These are phyloP conservation scores for Drosophila erecta DNA, from an alignment of 1,140 invertebrate genomes.

Conservation along the genomic window DNA sequence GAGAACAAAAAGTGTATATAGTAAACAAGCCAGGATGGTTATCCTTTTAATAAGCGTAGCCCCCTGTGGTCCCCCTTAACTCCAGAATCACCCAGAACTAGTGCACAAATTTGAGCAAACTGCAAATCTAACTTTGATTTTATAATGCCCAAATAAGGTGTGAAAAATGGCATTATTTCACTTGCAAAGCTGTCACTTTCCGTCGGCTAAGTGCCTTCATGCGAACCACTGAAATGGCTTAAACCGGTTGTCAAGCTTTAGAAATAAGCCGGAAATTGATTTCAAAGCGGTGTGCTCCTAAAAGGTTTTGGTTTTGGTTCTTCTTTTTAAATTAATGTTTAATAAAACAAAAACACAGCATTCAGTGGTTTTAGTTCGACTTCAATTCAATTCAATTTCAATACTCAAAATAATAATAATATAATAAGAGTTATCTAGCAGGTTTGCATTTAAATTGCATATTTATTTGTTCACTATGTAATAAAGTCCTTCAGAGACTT, in stretches of 20 bases:
- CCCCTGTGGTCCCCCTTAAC: background rate
- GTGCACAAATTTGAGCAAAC: background rate
- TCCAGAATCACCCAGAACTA: background rate
- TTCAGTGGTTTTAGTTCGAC: background rate
- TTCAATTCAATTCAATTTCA: too few relatives aligned
- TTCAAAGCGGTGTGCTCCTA: background rate
- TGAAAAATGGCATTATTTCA: background rate
- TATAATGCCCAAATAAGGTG: background rate
- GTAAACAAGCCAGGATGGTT: slow-evolving; percentile 19
- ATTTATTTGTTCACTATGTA: too few relatives aligned
- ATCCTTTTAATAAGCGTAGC: background rate
- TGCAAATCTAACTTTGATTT: background rate
- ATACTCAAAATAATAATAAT: too few relatives aligned
- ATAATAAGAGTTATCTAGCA: too few relatives aligned
- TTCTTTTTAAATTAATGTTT: background rate
- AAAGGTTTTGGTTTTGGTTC: background rate
- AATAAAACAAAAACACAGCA: background rate
- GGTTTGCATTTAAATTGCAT: too few relatives aligned
- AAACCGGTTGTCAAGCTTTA: background rate
- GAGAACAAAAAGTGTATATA: slow-evolving; percentile 10
- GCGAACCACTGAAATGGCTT: background rate
- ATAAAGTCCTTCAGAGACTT: too few relatives aligned
- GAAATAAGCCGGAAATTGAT: background rate
- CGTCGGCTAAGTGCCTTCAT: slow-evolving; percentile 1
- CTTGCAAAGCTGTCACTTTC: background rate